Conservation (phyloP, 2,113 vertebrate species). For the Hipposideros armiger region DNA sequence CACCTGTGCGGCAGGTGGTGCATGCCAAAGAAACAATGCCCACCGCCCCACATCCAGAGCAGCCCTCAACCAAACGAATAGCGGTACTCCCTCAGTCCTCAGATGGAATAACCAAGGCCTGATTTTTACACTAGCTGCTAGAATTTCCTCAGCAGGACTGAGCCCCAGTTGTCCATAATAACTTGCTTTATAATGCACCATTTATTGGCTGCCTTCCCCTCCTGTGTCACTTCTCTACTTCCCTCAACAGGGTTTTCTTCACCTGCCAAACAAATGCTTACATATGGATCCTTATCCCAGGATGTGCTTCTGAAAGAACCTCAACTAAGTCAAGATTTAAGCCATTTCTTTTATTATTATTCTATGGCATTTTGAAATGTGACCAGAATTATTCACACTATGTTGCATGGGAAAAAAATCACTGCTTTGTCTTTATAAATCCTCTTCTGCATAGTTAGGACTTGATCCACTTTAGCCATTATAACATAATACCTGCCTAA, state of each 20-base stretch:
- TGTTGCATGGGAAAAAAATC: slow-evolving; percentile 40
- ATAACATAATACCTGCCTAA: background rate
- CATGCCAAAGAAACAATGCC: background rate
- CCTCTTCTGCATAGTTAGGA: slow-evolving; percentile 25
- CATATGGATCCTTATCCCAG: background rate
- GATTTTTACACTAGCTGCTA: background rate
- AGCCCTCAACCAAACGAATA: background rate
- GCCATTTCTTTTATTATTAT: background rate
- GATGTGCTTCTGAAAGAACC: background rate
- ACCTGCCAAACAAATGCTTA: background rate
- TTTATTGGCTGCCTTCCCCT: background rate
- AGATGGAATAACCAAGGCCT: background rate
- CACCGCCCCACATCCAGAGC: background rate
- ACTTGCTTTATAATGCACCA: background rate
- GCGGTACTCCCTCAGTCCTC: background rate
- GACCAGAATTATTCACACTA: background rate
- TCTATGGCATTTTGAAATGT: background rate
- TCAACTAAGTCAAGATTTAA: background rate
- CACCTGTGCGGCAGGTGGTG: background rate
- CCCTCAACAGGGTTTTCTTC: background rate
- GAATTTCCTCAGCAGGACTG: background rate
- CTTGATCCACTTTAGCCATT: background rate
- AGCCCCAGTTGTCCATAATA: background rate
- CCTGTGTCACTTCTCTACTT: background rate
- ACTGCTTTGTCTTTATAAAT: slow-evolving; percentile 22